A percentile compares a stretch with the other conserved stretches of the same genome.
Evolutionary conservation across 2,113 vertebrate genomes (phyloP).

Genomic region (Cryptomyrus ogoouensis): DNA sequence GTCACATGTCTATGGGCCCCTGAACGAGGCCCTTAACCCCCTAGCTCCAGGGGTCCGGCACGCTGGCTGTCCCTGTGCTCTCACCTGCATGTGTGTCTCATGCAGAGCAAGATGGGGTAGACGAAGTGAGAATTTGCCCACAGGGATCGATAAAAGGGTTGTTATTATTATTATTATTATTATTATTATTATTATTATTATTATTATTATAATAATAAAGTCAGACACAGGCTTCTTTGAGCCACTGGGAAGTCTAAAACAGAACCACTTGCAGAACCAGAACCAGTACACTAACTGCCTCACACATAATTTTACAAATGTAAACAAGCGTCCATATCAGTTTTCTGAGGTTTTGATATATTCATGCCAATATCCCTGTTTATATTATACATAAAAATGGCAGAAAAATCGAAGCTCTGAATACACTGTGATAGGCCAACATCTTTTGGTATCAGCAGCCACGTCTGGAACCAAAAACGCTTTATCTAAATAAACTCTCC

Average conservation of each 20-base stretch:
- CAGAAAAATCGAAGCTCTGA: not conserved
- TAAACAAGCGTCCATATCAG: not conserved
- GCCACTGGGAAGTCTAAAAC: not conserved
- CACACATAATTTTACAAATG: not conserved
- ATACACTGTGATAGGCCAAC: not conserved
- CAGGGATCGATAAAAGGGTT: too few species aligned
- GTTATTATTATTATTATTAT: too few species aligned
- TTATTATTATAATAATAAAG: too few species aligned
- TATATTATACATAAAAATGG: not conserved
- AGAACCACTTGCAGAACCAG: not conserved
- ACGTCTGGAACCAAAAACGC: conserved; percentile 33
- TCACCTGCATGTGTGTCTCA: not conserved
- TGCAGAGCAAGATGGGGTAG: not conserved
- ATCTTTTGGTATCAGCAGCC: conserved; percentile 43
- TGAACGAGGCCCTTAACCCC: not conserved
- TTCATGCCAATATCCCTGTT: not conserved
- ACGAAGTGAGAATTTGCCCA: not conserved
- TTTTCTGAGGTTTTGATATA: not conserved
- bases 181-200: too few species aligned
- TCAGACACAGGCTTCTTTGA: not conserved
- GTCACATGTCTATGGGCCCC: too few species aligned
- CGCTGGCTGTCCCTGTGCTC: not conserved
- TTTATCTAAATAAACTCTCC: conserved; percentile 29
- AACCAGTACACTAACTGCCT: not conserved
- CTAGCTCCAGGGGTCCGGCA: not conserved